A percentile compares a stretch with the other conserved stretches of the same genome.
Conservation (phyloP, 2,888 invertebrate genomes). For the Hybos culiciformis region DNA sequence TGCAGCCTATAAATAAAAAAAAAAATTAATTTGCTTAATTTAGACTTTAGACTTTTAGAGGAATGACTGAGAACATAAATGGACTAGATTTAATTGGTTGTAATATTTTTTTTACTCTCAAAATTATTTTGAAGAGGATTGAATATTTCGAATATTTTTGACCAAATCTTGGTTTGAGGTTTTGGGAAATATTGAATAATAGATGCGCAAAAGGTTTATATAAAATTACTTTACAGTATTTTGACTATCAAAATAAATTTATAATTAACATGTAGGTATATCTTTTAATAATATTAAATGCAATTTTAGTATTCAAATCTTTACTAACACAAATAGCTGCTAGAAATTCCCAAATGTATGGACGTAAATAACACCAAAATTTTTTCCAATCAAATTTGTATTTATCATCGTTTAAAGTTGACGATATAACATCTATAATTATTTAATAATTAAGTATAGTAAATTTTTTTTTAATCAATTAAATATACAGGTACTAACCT, state of each 20-base stretch:
- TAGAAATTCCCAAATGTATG: conserved; percentile 61
- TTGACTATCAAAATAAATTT: neutral
- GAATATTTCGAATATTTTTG: no score
- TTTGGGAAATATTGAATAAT: no score
- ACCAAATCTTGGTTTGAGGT: no score
- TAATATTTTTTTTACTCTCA: no score
- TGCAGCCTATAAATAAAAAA: conserved; percentile 55
- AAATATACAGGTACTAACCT: conserved; percentile 10
- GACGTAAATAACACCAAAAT: conserved; percentile 57
- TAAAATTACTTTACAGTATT: no score
- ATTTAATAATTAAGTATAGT: neutral
- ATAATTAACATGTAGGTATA: no score
- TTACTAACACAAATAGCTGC: conserved; percentile 58
- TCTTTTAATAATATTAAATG: no score
- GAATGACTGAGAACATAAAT: neutral
- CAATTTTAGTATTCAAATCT: no score
- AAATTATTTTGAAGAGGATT: no score
- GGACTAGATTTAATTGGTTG: no score
- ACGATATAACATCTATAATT: conserved; percentile 19
- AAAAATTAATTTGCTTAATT: neutral
- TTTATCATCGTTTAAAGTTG: conserved; percentile 37
- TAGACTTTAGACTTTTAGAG: neutral
- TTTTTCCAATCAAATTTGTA: conserved; percentile 64
- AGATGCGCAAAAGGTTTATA: no score
- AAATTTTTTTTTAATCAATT: neutral